Base-by-base conservation (phyloP, 2,797 vertebrate species). In the Lutjanus argentimaculatus region DNA sequence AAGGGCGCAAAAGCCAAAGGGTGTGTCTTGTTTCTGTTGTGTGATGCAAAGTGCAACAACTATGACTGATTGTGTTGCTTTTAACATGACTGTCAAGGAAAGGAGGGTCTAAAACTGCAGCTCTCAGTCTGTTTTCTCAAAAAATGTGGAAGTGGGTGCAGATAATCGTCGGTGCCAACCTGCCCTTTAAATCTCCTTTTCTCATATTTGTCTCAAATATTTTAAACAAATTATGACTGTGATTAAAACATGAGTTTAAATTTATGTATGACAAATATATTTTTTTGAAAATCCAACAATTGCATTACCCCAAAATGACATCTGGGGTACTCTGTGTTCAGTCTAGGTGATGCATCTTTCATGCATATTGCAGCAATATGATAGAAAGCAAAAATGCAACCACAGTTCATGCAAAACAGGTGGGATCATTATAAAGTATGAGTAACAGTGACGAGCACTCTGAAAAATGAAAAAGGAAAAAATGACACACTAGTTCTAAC, bases 1-100 rank as follows among this genome's bases (percentile, higher is more conserved):
- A 77, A 14, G 72, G 51, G 65, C 7, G 0, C 46, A 0, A 36
- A 80, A 83, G 85, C 90, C 82, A 84, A 77, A 72, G 83, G 83
- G 82, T 42, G 85, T 21, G 59, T 74, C 83, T 48, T 62, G 58
- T 58, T 75, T 73, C 55, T 85, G 70, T 68, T 67, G 68, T 36
- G 30, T 14, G 79, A 66, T 46, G 64, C 64, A 49, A 66, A 61
- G 22, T 56, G 22, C 48, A 53, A 71, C 57, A 62, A 17, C 67
- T 67, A 0, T 61, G 75, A 81, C 25, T 80, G 66, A 89, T 80
- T 65, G 2, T 16, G 67, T 57, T 69, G 58, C 68, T 77, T 76
- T 68, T 3, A 49, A 48, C 45, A 0, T 5, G 21, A 46, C 40
- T 4, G 52, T 62, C 1, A 16, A 46, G 4, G 16, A n/a, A 19